Evolutionary conservation across 2,113 vertebrate species (phyloP).

Genomic region (Urocitellus parryii): DNA sequence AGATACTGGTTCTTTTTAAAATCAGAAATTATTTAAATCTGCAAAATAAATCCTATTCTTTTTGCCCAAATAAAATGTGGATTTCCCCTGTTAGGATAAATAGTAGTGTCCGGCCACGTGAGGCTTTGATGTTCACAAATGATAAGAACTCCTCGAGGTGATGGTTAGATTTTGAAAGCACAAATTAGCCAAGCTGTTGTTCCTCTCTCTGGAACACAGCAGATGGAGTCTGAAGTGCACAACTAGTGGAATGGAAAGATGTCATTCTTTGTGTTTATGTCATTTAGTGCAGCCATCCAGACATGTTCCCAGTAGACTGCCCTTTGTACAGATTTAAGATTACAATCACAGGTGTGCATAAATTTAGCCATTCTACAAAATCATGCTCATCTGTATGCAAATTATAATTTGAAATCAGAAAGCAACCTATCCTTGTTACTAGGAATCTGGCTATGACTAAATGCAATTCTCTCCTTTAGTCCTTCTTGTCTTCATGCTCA

Average conservation of each 20-base stretch:
- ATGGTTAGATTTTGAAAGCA: neutral
- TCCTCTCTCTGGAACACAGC: conserved; percentile 38
- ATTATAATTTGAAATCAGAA: neutral
- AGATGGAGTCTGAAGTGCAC: conserved; percentile 48
- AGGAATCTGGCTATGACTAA: neutral
- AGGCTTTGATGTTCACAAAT: neutral
- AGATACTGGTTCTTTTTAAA: neutral
- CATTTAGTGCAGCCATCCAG: conserved; percentile 60
- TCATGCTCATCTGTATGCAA: neutral
- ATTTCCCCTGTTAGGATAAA: neutral
- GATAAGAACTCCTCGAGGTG: neutral
- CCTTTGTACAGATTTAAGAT: conserved; percentile 68
- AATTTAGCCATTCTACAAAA: conserved; percentile 30
- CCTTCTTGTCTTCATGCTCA: neutral
- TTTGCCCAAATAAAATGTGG: neutral
- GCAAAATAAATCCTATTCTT: conserved; percentile 1
- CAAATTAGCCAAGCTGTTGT: neutral
- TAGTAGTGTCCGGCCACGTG: neutral
- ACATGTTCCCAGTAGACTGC: conserved; percentile 7
- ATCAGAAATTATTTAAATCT: conserved; percentile 27
- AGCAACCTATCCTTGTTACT: neutral
- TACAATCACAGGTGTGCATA: neutral
- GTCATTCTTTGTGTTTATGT: conserved; percentile 40
- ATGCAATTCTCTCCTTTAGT: neutral
- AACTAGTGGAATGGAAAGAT: conserved; percentile 64